Base-by-base conservation (phyloP, 2,797 vertebrate species). In the Ambastaia sidthimunki region DNA sequence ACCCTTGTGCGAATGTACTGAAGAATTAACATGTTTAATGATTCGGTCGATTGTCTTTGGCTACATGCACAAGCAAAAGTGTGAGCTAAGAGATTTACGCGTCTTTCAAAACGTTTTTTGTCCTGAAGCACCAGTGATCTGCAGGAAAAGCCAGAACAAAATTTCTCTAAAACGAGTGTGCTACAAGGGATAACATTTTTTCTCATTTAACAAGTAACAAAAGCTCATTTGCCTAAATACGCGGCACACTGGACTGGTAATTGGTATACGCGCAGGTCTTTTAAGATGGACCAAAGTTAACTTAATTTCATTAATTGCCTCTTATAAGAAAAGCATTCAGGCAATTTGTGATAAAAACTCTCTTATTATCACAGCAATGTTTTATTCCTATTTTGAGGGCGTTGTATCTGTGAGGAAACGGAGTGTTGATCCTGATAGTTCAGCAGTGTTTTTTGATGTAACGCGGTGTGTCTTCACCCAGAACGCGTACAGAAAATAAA, bases 1-100 rank as follows among this genome's bases (percentile, higher is more conserved):
- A 67, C 75, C 71, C 76, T 86, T 72, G 47, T 60, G 78, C 82
- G 82, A 78, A 71, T 89, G 82, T 83, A 75, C 80, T 66, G 50
- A 72, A 72, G 50, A 7, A 89, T 92, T 92, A 90, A 81, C 89
- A 92, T 90, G 87, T 87, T 84, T 88, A 90, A 87, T 87, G n/a
- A 71, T 83, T 80, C 72, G 88, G 87, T 87, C 85, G 70, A 15
- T 74, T 74, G 84, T 86, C 80, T 85, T 88, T 82, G 83, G 80
- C 65, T 81, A 75, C 83, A 78, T 68, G 85, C 86, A 88, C 87
- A 82, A 89, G 86, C n/a, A 52, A 62, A 70, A 34, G 23, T 60
- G 44, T 55, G 44, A 62, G n/a, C 67, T 37, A 9, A 71, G 44
- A 78, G 44, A 71, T 37, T 80, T 69, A 80, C 48, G 55, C 52